phyloP scores from a whole-genome alignment of 2,797 vertebrate species.

The Erethizon dorsatum region DNA sequence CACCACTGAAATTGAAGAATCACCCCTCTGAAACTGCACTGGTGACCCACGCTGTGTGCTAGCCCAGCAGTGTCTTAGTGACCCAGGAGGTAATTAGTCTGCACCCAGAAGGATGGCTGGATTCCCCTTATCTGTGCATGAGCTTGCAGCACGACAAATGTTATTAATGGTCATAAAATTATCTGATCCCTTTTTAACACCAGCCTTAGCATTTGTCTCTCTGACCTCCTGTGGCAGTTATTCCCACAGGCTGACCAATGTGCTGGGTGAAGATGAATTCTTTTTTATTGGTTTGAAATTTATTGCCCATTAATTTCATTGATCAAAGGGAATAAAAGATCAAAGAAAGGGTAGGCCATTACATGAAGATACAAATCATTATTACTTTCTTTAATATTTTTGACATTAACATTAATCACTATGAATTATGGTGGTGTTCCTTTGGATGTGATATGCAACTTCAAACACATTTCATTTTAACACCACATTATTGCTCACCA shows the following conservation, averaged over 20 bases:
- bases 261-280: conserved; percentile 72
- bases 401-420: conserved; percentile 84
- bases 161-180: conserved; percentile 83
- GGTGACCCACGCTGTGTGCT: background rate
- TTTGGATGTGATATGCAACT: conserved; percentile 75
- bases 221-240: conserved; percentile 70
- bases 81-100: conserved; percentile 81
- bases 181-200: conserved; percentile 82
- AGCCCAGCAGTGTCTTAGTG: conserved; percentile 35
- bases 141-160: conserved; percentile 50
- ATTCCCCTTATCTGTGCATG: conserved; percentile 68
- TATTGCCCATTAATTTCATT: conserved; percentile 82
- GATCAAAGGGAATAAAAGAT: conserved; percentile 86
- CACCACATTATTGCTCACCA: conserved; percentile 55
- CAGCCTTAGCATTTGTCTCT: conserved; percentile 74
- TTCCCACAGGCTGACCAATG: conserved; percentile 77
- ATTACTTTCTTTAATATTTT: conserved; percentile 86
- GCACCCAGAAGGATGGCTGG: conserved; percentile 67
- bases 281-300: conserved; percentile 84
- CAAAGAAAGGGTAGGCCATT: conserved; percentile 84
- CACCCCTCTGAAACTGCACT: background rate
- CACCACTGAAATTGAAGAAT: background rate
- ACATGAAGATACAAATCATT: conserved; percentile 86
- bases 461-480: conserved; percentile 77
- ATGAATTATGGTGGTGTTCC: conserved; percentile 74